Conservation (phyloP, 2,113 vertebrate genomes). For the Tragelaphus scriptus region DNA sequence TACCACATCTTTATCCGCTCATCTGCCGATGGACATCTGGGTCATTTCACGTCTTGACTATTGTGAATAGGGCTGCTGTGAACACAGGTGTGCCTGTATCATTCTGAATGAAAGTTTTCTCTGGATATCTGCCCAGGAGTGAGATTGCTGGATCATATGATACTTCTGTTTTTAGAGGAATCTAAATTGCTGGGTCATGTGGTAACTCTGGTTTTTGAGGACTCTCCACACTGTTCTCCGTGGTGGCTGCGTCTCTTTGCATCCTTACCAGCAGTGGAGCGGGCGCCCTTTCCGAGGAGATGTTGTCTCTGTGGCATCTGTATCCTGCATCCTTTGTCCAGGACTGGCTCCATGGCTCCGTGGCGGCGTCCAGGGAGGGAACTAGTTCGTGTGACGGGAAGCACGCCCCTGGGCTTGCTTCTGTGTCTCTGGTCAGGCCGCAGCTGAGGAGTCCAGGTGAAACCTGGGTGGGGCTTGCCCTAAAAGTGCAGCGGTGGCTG, state of each 20-base stretch:
- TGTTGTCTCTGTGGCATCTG: no score
- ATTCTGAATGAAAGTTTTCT: not conserved
- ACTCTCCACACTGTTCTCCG: not conserved
- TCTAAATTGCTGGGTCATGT: not conserved
- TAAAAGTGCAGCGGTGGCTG: not conserved
- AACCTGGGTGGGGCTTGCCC: not conserved
- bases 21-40: not conserved
- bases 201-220: not conserved
- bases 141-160: not conserved
- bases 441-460: not conserved
- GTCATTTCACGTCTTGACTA: not conserved
- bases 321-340: no score
- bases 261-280: not conserved
- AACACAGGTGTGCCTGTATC: fast-evolving
- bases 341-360: fast-evolving
- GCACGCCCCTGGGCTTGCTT: not conserved
- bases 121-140: not conserved
- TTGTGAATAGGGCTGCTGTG: not conserved
- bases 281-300: not conserved
- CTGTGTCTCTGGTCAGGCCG: not conserved
- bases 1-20: not conserved
- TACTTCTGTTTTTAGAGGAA: not conserved
- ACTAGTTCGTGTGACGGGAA: fast-evolving
- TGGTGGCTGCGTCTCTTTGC: not conserved
- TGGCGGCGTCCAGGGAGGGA: fast-evolving